These are phyloP conservation scores for Limnephilus rhombicus DNA, from an alignment of 2,888 invertebrate genomes.

Conservation along the genomic window DNA sequence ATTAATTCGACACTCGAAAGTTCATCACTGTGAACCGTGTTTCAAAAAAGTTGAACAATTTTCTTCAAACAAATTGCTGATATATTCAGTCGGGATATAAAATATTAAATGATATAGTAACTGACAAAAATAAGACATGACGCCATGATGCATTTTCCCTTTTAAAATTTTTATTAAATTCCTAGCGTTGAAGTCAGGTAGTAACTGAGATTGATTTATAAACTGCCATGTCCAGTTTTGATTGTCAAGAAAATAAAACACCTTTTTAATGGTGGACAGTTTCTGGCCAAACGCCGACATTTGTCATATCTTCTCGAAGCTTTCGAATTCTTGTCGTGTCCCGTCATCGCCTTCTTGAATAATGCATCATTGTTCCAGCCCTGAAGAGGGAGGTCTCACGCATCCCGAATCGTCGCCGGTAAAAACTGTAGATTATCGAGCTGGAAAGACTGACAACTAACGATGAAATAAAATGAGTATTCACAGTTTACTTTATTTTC, in stretches of 20 bases:
- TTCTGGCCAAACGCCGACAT: slow-evolving; percentile 2
- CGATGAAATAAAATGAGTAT: not conserved
- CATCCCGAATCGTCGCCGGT: slow-evolving; percentile 31
- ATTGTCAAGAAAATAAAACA: not conserved
- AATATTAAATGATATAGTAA: too few species aligned
- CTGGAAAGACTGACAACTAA: not conserved
- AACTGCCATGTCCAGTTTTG: not conserved
- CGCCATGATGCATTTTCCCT: not conserved
- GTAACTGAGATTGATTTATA: not conserved
- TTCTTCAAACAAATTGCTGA: too few species aligned
- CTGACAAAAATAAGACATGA: not conserved
- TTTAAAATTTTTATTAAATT: not conserved
- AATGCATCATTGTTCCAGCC: slow-evolving; percentile 18
- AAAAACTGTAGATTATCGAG: not conserved
- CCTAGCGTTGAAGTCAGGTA: not conserved
- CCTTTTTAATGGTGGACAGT: not conserved
- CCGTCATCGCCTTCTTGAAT: slow-evolving; percentile 9
- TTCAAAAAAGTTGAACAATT: too few species aligned
- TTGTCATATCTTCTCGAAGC: not conserved
- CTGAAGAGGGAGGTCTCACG: not conserved
- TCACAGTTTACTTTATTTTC: not conserved
- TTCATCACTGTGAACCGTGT: too few species aligned
- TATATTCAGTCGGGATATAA: too few species aligned
- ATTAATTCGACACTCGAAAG: too few species aligned
- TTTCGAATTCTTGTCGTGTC: not conserved